These are phyloP conservation scores for Drosophila chauvacae DNA, from an alignment of 1,140 invertebrate genomes.

Conservation along the genomic window DNA sequence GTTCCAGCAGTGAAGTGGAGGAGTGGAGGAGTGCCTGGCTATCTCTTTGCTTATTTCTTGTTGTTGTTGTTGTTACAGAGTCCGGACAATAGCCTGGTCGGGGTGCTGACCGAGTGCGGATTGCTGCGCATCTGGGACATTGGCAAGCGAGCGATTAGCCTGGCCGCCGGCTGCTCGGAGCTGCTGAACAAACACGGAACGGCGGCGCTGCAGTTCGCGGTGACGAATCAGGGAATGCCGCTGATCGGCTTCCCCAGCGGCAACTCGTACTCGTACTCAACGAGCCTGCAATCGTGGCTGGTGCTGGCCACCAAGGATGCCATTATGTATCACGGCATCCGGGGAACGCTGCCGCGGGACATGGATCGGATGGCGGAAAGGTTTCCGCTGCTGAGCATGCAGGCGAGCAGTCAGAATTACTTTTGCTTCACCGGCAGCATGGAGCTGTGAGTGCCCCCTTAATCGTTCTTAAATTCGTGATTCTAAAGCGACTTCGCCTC, in stretches of 20 bases:
- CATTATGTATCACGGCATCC: conserved; percentile 74
- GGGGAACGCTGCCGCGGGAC: conserved; percentile 71
- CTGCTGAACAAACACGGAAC: conserved; percentile 64
- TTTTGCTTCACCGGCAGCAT: conserved; percentile 56
- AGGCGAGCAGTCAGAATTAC: conserved; percentile 70
- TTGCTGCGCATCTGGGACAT: conserved; percentile 78
- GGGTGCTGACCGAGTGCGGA: conserved; percentile 77
- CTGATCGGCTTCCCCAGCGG: conserved; percentile 73
- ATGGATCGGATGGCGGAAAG: conserved; percentile 62
- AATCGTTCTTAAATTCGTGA: too few species aligned
- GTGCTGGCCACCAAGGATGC: conserved; percentile 79
- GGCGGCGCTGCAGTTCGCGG: conserved; percentile 59
- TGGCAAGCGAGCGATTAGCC: conserved; percentile 21
- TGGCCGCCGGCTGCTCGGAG: conserved; percentile 69
- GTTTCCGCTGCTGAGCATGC: conserved; percentile 77
- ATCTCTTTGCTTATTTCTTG: not conserved
- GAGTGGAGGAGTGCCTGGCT: too few species aligned
- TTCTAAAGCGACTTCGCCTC: too few species aligned
- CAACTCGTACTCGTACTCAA: conserved; percentile 77
- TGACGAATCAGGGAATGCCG: conserved; percentile 81
- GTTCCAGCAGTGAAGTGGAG: not conserved
- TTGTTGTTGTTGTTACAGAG: conserved; percentile 35
- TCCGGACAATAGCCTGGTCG: conserved; percentile 69
- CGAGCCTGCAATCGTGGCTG: conserved; percentile 74
- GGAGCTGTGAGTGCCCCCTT: conserved; percentile 79